A percentile compares a stretch with the other conserved stretches of the same genome.
Conservation (phyloP, 2,113 vertebrate genomes). For the Prochilodus magdalenae region DNA sequence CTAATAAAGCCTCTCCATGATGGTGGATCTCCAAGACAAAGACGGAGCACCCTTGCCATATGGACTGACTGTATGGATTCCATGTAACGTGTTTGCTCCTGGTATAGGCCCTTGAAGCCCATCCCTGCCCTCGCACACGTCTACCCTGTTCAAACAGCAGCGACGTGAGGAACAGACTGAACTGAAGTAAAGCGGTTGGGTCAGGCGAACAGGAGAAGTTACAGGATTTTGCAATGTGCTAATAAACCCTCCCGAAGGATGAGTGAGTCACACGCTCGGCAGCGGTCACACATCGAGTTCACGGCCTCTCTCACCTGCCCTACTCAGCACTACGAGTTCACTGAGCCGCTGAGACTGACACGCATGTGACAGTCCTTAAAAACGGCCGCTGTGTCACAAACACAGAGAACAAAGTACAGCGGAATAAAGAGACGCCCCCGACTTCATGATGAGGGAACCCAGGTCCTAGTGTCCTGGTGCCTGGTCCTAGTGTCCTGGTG, state of each 20-base stretch:
- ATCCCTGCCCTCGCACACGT: too few species aligned
- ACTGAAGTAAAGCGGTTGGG: not conserved
- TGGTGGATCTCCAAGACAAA: too few species aligned
- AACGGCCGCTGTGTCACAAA: not conserved
- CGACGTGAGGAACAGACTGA: not conserved
- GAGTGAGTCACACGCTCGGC: not conserved
- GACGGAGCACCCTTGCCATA: too few species aligned
- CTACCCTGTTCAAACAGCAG: not conserved
- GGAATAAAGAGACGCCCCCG: not conserved
- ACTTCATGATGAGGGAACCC: not conserved
- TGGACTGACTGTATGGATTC: too few species aligned
- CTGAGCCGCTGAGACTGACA: not conserved
- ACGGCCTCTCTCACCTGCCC: not conserved
- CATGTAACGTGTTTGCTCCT: too few species aligned
- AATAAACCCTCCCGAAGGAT: not conserved
- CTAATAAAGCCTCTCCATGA: too few species aligned
- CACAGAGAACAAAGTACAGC: constrained; percentile 38
- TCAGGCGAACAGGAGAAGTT: not conserved
- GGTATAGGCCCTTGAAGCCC: too few species aligned
- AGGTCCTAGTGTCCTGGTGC: too few species aligned
- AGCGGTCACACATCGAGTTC: not conserved
- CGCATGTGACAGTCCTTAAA: not conserved
- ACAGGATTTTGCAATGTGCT: constrained; percentile 1
- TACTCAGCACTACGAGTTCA: constrained; percentile 51
- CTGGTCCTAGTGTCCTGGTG: too few species aligned